Evolutionary conservation across 1,140 invertebrate genomes (phyloP), one percentile per base, ranked within the genome.

Genomic region (Archivesica marissinica): DNA sequence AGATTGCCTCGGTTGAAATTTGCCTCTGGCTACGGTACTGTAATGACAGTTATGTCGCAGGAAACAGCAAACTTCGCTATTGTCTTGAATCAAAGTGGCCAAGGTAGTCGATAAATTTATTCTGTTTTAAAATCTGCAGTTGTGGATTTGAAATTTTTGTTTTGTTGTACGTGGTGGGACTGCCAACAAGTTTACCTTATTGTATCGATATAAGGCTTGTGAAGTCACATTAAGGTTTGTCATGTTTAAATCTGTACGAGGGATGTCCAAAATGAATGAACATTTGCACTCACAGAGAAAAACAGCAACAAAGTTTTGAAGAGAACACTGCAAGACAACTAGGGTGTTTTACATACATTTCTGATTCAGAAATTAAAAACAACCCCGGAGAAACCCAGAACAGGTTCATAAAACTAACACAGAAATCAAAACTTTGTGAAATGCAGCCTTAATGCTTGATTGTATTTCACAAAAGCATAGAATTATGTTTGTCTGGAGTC

Each of bases 401-500:
- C 54, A 59, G 54, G 54, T 59, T 59, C 54, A 28, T 59, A 59
- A 9, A 28, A 23, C 6, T 23, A 3, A 6, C n/a, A n/a, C n/a
- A n/a, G n/a, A n/a, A 9, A 28, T 59, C 54, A 59, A 28, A 15
- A 35, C 59, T 64, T 64, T 35, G 30, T 35, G 15, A 25, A 64
- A 13, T 35, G 13, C 28, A 64, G 23, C 59, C 59, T 64, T 64
- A 35, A 35, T 64, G 28, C 30, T 7, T 64, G 15, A 33, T 35
- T 35, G 7, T 30, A 9, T 35, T 64, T 35, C 68, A 47, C 38
- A 47, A 72, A 72, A 56, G 20, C 39, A 28, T 68, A 68, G 35
- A 44, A 72, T 72, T 72, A 72, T 72, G 50, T 72, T 72, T 44
- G 68, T 52, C 3, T 7, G 68, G 68, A 47, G 68, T 72, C 68